These are phyloP conservation scores for Hypselothyrea guttata DNA, from an alignment of 2,888 invertebrate genomes.

Conservation along the genomic window DNA sequence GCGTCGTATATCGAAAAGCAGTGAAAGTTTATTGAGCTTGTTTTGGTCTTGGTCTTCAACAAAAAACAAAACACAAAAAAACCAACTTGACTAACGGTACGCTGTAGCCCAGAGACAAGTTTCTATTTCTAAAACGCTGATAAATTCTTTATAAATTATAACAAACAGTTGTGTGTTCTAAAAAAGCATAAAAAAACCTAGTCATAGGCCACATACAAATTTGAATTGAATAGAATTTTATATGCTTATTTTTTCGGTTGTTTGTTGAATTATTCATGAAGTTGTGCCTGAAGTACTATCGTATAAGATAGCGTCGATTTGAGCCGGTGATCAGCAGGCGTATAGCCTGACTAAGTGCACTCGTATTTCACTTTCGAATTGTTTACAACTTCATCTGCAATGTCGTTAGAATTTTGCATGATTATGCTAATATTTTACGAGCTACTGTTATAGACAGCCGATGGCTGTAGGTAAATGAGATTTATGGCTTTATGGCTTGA, in stretches of 20 bases:
- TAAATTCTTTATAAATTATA: slow-evolving; percentile 27
- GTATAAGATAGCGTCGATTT: too few species aligned
- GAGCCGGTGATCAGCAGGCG: not conserved
- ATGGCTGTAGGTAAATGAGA: slow-evolving; percentile 35
- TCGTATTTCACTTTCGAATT: slow-evolving; percentile 35
- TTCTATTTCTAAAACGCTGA: slow-evolving; percentile 30
- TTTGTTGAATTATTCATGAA: slow-evolving; percentile 8
- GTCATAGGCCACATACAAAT: slow-evolving; percentile 5
- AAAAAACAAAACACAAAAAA: slow-evolving; percentile 15
- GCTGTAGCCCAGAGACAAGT: slow-evolving; percentile 27
- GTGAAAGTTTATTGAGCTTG: slow-evolving; percentile 71
- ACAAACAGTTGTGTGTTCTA: slow-evolving; percentile 22
- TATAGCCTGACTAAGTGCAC: slow-evolving; percentile 4
- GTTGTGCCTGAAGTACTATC: too few species aligned
- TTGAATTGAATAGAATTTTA: slow-evolving; percentile 12
- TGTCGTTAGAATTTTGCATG: slow-evolving; percentile 37
- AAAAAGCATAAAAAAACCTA: not conserved
- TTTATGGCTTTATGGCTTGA: slow-evolving; percentile 24
- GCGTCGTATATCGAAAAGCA: slow-evolving; percentile 62
- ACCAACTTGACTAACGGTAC: slow-evolving; percentile 39
- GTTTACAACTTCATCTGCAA: slow-evolving; percentile 45
- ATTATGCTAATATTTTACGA: slow-evolving; percentile 67
- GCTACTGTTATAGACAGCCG: slow-evolving; percentile 61
- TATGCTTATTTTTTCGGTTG: too few species aligned
- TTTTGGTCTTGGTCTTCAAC: slow-evolving; percentile 15